Evolutionary conservation across 1,140 invertebrate species (phyloP).

Genomic region (Eueides isabella): DNA sequence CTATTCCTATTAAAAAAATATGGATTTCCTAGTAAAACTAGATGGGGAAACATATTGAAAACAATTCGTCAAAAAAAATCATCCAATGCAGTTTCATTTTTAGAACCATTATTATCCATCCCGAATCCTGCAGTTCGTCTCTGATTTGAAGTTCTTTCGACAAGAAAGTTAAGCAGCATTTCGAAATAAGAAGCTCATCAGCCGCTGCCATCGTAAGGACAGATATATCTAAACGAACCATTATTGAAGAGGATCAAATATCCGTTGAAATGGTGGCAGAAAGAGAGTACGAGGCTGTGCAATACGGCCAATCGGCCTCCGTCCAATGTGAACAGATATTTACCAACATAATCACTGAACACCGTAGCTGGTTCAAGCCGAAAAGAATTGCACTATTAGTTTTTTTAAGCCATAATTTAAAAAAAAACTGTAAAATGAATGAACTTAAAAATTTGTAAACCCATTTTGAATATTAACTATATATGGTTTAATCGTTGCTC

Average conservation of each 20-base stretch:
- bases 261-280: slow-evolving; percentile 6
- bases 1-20: slow-evolving; percentile 1
- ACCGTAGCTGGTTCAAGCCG: not conserved
- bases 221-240: not conserved
- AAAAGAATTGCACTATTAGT: not conserved
- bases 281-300: not conserved
- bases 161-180: not conserved
- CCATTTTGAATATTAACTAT: too few species aligned
- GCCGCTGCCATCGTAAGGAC: not conserved
- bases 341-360: not conserved
- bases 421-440: too few species aligned
- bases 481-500: too few species aligned
- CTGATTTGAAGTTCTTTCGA: not conserved
- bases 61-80: not conserved
- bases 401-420: too few species aligned
- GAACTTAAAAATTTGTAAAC: too few species aligned
- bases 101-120: not conserved
- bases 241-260: not conserved
- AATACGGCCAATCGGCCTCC: not conserved
- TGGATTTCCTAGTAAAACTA: not conserved
- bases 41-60: not conserved
- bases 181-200: slow-evolving; percentile 5
- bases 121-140: not conserved
- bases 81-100: not conserved
- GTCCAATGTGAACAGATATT: not conserved